Evolutionary conservation across 2,113 vertebrate species (phyloP).

Genomic region (Esox niger): DNA sequence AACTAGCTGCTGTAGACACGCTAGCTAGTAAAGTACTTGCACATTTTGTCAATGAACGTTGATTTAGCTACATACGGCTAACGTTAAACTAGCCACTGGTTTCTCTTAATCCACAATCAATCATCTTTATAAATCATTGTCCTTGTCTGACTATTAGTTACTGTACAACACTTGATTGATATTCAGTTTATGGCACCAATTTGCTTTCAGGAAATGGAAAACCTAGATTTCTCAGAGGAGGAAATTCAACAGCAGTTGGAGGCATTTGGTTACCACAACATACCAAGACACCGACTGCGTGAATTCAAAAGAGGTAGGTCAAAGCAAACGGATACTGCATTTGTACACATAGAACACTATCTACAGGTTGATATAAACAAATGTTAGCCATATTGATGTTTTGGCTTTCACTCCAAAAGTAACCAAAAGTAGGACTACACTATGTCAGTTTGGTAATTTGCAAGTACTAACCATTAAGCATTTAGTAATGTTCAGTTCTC

Average conservation of each 20-base stretch:
- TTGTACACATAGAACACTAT: too few relatives aligned
- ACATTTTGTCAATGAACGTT: too few relatives aligned
- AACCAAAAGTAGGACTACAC: not conserved
- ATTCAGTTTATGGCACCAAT: not conserved
- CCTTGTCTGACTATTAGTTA: too few relatives aligned
- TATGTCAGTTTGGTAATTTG: not conserved
- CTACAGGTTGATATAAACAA: too few relatives aligned
- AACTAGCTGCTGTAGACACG: too few relatives aligned
- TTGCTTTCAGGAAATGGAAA: conserved; percentile 55
- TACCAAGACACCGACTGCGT: conserved; percentile 62
- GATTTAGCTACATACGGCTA: too few relatives aligned
- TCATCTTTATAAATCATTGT: too few relatives aligned
- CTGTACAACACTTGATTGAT: not conserved
- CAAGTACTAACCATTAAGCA: too few relatives aligned
- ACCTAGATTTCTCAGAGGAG: conserved; percentile 69
- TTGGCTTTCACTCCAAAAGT: not conserved
- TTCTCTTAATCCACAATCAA: too few relatives aligned
- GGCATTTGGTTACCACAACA: conserved; percentile 68
- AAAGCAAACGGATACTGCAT: not conserved
- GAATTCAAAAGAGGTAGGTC: conserved; percentile 72
- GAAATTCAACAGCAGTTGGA: conserved; percentile 69
- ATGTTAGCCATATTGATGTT: not conserved
- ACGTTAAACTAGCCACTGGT: too few relatives aligned
- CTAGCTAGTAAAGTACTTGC: too few relatives aligned
- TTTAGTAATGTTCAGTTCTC: not conserved